Evolutionary conservation across 2,113 vertebrate species (phyloP).

Genomic region (Bucco capensis): DNA sequence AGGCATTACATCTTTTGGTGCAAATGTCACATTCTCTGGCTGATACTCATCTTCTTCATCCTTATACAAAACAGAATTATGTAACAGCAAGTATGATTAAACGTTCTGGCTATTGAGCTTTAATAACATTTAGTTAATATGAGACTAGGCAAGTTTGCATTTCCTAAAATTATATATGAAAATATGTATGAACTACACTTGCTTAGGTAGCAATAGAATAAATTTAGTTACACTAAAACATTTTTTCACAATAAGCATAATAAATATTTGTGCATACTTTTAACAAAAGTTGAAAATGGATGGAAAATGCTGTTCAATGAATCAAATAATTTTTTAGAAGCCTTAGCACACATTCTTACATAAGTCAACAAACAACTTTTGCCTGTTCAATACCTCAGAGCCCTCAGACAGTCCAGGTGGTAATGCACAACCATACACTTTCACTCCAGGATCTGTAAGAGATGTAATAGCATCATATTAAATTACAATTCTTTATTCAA

Average conservation of each 20-base stretch:
- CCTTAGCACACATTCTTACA: neutral
- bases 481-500: neutral
- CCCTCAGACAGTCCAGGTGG: slow-evolving; percentile 80
- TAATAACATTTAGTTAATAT: neutral
- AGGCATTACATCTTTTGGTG: slow-evolving; percentile 89
- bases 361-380: neutral
- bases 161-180: neutral
- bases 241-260: neutral
- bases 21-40: slow-evolving; percentile 90
- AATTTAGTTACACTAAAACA: neutral
- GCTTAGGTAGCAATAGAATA: neutral
- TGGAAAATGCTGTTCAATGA: neutral
- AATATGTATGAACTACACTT: neutral
- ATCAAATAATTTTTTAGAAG: neutral
- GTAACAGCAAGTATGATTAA: neutral
- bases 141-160: neutral
- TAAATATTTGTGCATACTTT: neutral
- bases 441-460: slow-evolving; percentile 68
- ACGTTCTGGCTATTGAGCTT: neutral
- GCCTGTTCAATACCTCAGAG: slow-evolving; percentile 78
- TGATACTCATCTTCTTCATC: slow-evolving; percentile 85
- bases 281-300: neutral
- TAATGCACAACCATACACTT: slow-evolving; percentile 75
- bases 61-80: slow-evolving; percentile 20
- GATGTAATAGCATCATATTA: neutral